Base-by-base conservation (phyloP, 2,113 vertebrate genomes). In the Lampris incognitus region DNA sequence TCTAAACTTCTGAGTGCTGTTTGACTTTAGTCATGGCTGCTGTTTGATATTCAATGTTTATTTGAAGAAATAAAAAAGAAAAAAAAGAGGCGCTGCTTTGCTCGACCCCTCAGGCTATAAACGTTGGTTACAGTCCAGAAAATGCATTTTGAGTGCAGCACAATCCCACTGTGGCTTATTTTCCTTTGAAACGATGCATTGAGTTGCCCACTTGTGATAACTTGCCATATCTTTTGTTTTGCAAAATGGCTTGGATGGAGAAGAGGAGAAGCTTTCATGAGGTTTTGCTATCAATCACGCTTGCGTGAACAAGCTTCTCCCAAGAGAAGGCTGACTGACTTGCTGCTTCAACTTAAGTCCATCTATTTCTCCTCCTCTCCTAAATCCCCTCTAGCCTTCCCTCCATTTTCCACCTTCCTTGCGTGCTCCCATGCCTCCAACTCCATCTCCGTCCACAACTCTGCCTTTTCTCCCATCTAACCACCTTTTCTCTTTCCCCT, bases 1-100 rank as follows among this genome's bases (percentile, higher is more conserved):
- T 76, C 76, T 41, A 79, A 87, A 72, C 73, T 59, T 72, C 68
- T 57, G 82, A 89, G 89, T 86, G 86, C 54, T 90, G 90, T 90
- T 90, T 90, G 91, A 91, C 85, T 92, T 68, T 67, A 83, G 73
- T 83, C 65, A 69, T 42, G 71, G 91, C 89, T 92, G 90, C 89
- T 87, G 90, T 89, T 91, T 91, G 82, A 82, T 85, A 90, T 89
- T 89, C 75, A 83, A 86, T 92, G 87, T 92, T 92, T 91, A 91
- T 91, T 91, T 87, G 67, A 80, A 73, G 79, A 76, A 54, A 66
- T 38, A 85, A 85, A 83, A 56, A 81, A 71, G 59, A 11, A 83
- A 78, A 76, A 69, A 74, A 63, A 82, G 82, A 86, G 76, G 75
- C 61, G 75, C 78, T 78, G 81, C 76, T 89, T 82, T 81, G 85